Conservation (phyloP, 2,888 invertebrate species). For the Lamellibrachia satsuma region DNA sequence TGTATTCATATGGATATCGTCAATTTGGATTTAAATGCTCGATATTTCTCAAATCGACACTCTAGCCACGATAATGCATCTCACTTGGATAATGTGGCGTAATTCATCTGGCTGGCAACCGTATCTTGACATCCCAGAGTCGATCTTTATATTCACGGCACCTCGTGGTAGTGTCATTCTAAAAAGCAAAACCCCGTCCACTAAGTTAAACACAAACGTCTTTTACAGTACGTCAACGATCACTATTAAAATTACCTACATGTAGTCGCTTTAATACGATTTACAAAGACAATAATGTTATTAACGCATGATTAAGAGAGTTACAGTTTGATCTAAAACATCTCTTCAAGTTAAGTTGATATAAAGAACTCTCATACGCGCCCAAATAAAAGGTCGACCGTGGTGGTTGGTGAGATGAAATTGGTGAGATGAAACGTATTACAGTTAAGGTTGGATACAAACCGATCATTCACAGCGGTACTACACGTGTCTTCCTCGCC, state of each 20-base stretch:
- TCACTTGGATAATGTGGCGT: slow-evolving; percentile 34
- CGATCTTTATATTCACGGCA: slow-evolving; percentile 49
- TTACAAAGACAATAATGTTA: too few species aligned
- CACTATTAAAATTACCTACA: too few species aligned
- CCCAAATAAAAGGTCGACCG: too few species aligned
- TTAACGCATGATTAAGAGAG: too few species aligned
- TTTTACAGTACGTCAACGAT: too few species aligned
- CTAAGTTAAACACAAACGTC: background rate
- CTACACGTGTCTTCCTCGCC: background rate
- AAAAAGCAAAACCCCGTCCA: background rate
- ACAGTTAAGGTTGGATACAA: background rate
- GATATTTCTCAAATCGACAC: background rate
- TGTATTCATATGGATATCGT: too few species aligned
- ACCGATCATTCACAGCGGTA: background rate
- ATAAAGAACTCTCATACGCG: too few species aligned
- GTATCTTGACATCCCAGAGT: slow-evolving; percentile 55
- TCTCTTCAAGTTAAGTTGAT: too few species aligned
- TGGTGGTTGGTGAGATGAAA: background rate
- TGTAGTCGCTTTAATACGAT: too few species aligned
- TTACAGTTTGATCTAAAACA: too few species aligned
- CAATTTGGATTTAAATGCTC: too few species aligned
- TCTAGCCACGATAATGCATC: background rate
- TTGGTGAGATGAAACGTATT: background rate
- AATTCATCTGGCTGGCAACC: slow-evolving; percentile 51
- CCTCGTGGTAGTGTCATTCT: slow-evolving; percentile 26